phyloP scores from a whole-genome alignment of 2,113 vertebrate genomes.

The Dipodomys spectabilis region DNA sequence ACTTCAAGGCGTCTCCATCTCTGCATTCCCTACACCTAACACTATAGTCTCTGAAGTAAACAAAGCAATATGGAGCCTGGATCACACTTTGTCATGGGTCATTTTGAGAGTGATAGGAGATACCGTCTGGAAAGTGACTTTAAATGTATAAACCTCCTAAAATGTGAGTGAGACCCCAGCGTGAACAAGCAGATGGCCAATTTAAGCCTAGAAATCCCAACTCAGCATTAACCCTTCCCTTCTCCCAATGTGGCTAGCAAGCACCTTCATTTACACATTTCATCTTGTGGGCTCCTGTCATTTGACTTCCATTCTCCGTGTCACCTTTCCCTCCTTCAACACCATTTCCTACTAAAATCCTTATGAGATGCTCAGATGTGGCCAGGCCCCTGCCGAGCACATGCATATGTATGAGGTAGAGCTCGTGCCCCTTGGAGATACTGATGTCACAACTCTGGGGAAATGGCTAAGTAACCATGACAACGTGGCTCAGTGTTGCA shows the following conservation, averaged over 20 bases:
- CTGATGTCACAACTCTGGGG: conserved; percentile 88
- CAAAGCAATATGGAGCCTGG: neutral
- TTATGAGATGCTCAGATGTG: conserved; percentile 85
- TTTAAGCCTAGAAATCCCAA: conserved; percentile 56
- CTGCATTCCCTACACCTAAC: neutral
- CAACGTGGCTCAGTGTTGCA: conserved; percentile 83
- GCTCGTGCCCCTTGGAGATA: conserved; percentile 87
- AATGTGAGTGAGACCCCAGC: neutral
- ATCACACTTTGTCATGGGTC: neutral
- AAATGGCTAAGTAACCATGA: conserved; percentile 89
- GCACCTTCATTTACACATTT: conserved; percentile 47
- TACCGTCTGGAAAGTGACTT: conserved; percentile 34
- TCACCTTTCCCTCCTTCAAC: conserved; percentile 79
- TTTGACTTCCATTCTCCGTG: conserved; percentile 67
- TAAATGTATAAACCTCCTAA: conserved; percentile 5
- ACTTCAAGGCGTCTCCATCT: neutral
- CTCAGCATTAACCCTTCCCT: conserved; percentile 67
- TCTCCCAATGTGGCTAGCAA: conserved; percentile 19
- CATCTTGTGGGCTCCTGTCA: conserved; percentile 45
- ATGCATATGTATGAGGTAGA: conserved; percentile 88
- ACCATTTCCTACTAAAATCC: conserved; percentile 78
- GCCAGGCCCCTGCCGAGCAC: conserved; percentile 85
- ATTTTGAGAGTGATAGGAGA: neutral
- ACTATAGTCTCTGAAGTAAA: too few relatives aligned
- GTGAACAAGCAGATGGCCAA: conserved; percentile 65